Base-by-base conservation (phyloP, 1,140 invertebrate species). In the Schlechtendalia chinensis region DNA sequence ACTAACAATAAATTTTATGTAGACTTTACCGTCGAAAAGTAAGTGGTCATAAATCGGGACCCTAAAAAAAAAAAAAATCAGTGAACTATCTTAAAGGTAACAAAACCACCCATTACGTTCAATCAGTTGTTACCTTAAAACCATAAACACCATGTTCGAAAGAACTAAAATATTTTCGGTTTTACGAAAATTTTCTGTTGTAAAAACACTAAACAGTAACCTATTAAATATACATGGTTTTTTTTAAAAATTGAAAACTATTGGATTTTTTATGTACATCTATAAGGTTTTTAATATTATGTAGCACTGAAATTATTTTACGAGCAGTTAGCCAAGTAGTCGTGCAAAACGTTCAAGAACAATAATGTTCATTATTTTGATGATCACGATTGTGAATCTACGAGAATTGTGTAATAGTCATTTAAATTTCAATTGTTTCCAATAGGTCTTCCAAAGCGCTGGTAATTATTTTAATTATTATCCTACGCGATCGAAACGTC, bases 401-500 rank as follows among this genome's bases (percentile, higher is more conserved):
- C 27, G 47, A 24, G 24, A 10, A 72, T 72, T 17, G 47, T 45
- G 45, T 16, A 50, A 24, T 45, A 22, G 10, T 54, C 17, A n/a
- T 54, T 72, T 29, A 24, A 72, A 29, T 47, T 17, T 59, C 72
- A 59, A 77, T 45, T 77, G 71, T 74, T 74, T 16, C 11, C 17
- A 74, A 54, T 39, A 1, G 6, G 8, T 39, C 17, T 22, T 45
- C 16, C 12, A n/a, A 17, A 77, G 5, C 14, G 14, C 19, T 24
- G 12, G 39, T 77, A 59, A 77, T 59, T 77, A 77, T 45, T 58
- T 77, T 77, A 59, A 59, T 77, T 77, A 77, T 77, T 59, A 45
- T 17, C 2, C 32, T 22, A 4, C 17, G 27, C 17, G 24, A 54
- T 54, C 50, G 24, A 12, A 54, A 29, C 47, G 69, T 72, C 69